A percentile compares a stretch with the other conserved stretches of the same genome.
These are phyloP conservation scores for Notoglanidium macrostoma DNA, from an alignment of 2,797 vertebrate genomes.

Conservation along the genomic window DNA sequence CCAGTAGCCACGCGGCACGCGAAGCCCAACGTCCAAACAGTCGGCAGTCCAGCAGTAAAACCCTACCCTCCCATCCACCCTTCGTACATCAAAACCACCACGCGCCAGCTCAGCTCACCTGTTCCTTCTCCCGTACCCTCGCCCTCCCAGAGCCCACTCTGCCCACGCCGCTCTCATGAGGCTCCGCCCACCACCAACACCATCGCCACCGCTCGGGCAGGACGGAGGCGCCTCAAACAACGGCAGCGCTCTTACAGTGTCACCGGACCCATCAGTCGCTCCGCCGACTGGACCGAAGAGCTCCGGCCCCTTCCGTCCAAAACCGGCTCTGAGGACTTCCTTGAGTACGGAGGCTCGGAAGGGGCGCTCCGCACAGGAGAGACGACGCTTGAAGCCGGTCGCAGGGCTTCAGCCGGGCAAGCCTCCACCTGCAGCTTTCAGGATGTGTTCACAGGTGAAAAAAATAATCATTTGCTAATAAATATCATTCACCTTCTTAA, in stretches of 20 bases:
- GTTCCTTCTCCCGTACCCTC: constrained; percentile 83
- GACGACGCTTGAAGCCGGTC: constrained; percentile 72
- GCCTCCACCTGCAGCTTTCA: constrained; percentile 81
- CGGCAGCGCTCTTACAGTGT: constrained; percentile 78
- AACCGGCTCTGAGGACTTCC: constrained; percentile 76
- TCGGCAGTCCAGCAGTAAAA: constrained; percentile 72
- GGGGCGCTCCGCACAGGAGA: constrained; percentile 71
- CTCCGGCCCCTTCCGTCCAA: constrained; percentile 64
- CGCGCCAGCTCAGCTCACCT: constrained; percentile 89
- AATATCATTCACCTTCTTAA: neutral
- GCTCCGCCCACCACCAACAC: constrained; percentile 33
- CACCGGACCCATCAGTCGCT: constrained; percentile 81
- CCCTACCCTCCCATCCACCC: constrained; percentile 85
- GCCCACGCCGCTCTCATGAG: constrained; percentile 73
- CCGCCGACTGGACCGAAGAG: constrained; percentile 92
- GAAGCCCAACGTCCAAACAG: constrained; percentile 61
- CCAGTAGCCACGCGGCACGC: constrained; percentile 72
- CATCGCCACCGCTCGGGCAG: constrained; percentile 56
- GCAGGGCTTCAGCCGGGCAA: constrained; percentile 78
- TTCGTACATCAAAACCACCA: constrained; percentile 94
- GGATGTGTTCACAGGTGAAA: constrained; percentile 90
- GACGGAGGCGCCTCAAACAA: constrained; percentile 61
- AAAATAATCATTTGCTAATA: neutral
- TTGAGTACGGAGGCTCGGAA: constrained; percentile 70
- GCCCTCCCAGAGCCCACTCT: constrained; percentile 84